Evolutionary conservation across 2,113 vertebrate genomes (phyloP).

Genomic region (Pedionomus torquatus): DNA sequence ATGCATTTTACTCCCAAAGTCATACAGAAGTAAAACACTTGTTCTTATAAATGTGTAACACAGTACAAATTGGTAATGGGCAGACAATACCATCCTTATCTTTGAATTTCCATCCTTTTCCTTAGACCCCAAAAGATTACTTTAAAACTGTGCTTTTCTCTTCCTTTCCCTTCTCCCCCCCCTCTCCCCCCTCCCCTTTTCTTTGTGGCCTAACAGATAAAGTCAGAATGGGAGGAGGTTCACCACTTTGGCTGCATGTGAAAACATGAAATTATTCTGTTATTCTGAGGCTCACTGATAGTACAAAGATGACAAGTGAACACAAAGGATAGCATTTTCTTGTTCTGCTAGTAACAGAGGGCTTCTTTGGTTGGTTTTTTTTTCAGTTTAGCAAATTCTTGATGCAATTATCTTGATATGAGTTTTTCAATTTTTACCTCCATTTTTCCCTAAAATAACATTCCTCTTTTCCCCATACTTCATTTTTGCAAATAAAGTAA

Average conservation of each 20-base stretch:
- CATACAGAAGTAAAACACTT: not conserved
- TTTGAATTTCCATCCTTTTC: constrained; percentile 16
- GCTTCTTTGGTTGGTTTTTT: not conserved
- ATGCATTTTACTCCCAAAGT: not conserved
- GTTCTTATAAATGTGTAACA: not conserved
- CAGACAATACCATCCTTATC: not conserved
- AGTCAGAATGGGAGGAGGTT: constrained; percentile 45
- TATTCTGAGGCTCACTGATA: constrained; percentile 55
- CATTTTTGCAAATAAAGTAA: not conserved
- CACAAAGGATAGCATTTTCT: constrained; percentile 36
- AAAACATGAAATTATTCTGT: constrained; percentile 64
- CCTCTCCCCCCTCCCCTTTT: not conserved
- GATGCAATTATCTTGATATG: not conserved
- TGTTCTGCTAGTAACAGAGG: not conserved
- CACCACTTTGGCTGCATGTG: not conserved
- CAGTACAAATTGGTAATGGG: not conserved
- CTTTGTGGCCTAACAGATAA: constrained; percentile 70
- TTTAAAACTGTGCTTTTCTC: not conserved
- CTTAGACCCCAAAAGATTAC: constrained; percentile 21
- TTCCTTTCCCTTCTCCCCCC: no score
- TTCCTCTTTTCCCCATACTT: not conserved
- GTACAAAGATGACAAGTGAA: constrained; percentile 36
- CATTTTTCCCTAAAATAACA: not conserved
- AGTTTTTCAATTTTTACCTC: not conserved
- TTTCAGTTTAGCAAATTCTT: constrained; percentile 11